Evolutionary conservation across 2,888 invertebrate genomes (phyloP).

Genomic region (Argyra leucocephala): DNA sequence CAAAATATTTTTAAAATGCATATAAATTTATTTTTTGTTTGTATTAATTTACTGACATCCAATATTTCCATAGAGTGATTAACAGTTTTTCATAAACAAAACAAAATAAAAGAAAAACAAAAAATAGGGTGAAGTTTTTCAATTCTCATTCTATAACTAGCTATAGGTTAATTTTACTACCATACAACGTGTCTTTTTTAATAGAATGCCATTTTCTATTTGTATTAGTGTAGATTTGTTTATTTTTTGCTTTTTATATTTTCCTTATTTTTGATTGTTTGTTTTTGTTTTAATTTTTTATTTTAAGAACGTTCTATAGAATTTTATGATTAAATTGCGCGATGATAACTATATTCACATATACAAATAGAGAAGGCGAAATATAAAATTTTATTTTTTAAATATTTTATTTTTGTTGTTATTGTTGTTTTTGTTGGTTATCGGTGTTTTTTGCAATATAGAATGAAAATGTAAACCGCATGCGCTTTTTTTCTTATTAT

Average conservation of each 20-base stretch:
- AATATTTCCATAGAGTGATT: too few relatives aligned
- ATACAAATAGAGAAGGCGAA: background rate
- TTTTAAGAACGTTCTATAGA: constrained; percentile 6
- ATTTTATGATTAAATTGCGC: background rate
- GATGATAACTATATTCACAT: background rate
- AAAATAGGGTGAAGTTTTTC: background rate
- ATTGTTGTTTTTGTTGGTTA: background rate
- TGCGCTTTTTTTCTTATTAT: constrained; percentile 25
- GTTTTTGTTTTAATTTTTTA: too few relatives aligned
- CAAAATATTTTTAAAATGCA: too few relatives aligned
- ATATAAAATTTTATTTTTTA: background rate
- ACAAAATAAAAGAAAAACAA: background rate
- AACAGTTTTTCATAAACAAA: too few relatives aligned
- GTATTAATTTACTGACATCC: too few relatives aligned
- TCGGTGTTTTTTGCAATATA: constrained; percentile 9
- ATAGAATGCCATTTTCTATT: too few relatives aligned
- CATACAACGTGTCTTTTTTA: background rate
- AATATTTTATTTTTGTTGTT: background rate
- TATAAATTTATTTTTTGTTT: too few relatives aligned
- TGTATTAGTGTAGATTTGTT: background rate
- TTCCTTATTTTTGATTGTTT: too few relatives aligned
- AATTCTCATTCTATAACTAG: background rate
- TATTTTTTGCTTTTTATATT: background rate
- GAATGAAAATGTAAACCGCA: constrained; percentile 28
- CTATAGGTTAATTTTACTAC: background rate